These are phyloP conservation scores for Clavelina lepadiformis DNA, from an alignment of 23 tunicate species.

Conservation along the genomic window DNA sequence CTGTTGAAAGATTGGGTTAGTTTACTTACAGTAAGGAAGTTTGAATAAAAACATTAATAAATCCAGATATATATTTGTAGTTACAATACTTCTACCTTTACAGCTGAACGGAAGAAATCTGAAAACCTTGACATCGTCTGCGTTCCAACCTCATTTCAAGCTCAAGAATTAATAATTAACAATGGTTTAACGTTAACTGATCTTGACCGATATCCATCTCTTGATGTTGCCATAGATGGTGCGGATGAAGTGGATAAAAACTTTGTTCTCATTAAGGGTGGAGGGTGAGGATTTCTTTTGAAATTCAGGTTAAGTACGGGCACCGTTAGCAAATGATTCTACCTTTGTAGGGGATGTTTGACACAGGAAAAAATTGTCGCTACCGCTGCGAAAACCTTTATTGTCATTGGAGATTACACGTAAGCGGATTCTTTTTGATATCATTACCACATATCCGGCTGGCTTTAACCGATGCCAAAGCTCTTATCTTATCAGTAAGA, in stretches of 20 bases:
- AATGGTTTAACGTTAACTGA: conserved; percentile 36
- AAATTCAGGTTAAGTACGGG: too few species aligned
- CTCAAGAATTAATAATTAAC: conserved; percentile 56
- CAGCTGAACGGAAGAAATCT: conserved; percentile 60
- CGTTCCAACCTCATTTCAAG: conserved; percentile 92
- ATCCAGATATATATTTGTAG: background rate
- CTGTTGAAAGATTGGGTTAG: conserved; percentile 73
- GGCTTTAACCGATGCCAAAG: background rate
- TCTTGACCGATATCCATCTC: conserved; percentile 54
- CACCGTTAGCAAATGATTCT: too few species aligned
- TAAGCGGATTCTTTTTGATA: conserved; percentile 6
- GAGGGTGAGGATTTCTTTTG: conserved; percentile 61
- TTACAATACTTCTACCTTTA: background rate
- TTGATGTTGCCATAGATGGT: conserved; percentile 94
- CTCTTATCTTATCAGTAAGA: background rate
- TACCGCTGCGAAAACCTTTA: conserved; percentile 64
- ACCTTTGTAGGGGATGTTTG: conserved; percentile 75
- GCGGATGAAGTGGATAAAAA: conserved; percentile 91
- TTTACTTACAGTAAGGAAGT: background rate
- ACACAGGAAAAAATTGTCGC: conserved; percentile 96
- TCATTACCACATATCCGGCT: background rate
- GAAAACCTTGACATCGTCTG: conserved; percentile 58
- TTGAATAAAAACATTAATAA: background rate
- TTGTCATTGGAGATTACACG: conserved; percentile 79
- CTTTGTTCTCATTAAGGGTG: conserved; percentile 82